Evolutionary conservation across 2,888 invertebrate genomes (phyloP), one percentile per base, ranked within the genome.

Genomic region (Rhingia rostrata): DNA sequence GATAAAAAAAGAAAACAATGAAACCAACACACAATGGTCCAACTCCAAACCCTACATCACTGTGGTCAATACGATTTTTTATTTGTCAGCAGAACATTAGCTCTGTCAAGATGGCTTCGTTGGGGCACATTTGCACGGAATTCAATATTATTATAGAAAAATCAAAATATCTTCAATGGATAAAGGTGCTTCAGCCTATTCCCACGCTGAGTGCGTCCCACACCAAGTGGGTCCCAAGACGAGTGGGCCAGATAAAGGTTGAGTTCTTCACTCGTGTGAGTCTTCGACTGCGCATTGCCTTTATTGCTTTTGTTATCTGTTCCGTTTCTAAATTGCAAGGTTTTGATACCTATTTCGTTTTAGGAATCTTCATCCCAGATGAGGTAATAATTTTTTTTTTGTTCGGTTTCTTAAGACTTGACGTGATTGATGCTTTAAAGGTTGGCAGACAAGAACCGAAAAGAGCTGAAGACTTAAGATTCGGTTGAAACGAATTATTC

Each of bases 181-280:
- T 35, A 54, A 43, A 30, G 49, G 30, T 49, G 10, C 14, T 60
- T 70, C 5, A 32, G 10, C 7, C 39, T n/a, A 60, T 72, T 70
- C 70, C 51, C 60, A 49, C 49, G 30, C 49, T 30, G 14, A 49
- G 10, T 49, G 49, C 30, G 49, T 22, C 22, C 22, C 22, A 49
- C 49, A 49, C 49, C 49, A 9, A 49, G 4, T 49, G 49, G 49
- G 49, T 49, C 49, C 22, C 22, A 22, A 22, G 22, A 49, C 6
- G 49, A 66, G 53, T 66, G 32, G 32, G 60, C 43, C 60, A 60
- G 39, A 60, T 41, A 70, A 70, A 60, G 39, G 70, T 32, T 49
- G 32, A 35, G 70, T 47, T 39, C 49, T 49, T 60, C 60, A 51
- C 10, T 51, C n/a, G 41, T 60, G 47, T 32, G 69, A 58, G 39